phyloP scores from a whole-genome alignment of 1,140 invertebrate genomes.

The Drosophila bocki region DNA sequence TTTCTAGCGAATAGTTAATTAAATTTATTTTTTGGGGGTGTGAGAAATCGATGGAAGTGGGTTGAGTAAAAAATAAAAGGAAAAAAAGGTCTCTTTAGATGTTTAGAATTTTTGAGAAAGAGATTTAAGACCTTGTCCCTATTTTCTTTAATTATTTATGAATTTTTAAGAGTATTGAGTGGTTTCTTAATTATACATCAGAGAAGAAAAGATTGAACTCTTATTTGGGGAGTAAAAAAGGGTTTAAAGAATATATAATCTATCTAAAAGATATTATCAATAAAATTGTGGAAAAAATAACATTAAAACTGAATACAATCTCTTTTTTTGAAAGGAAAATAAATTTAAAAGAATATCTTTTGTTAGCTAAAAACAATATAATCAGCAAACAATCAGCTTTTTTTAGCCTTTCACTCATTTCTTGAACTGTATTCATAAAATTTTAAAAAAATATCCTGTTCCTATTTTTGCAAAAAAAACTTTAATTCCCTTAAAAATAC shows the following conservation, averaged over 20 bases:
- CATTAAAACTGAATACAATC: too few relatives aligned
- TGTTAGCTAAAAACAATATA: too few relatives aligned
- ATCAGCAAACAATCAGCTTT: too few relatives aligned
- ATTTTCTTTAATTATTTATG: not conserved
- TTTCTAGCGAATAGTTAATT: constrained; percentile 13
- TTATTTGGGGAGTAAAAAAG: not conserved
- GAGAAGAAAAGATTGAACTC: not conserved
- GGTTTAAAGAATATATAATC: too few relatives aligned
- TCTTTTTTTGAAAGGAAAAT: too few relatives aligned
- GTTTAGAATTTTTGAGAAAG: not conserved
- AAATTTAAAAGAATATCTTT: too few relatives aligned
- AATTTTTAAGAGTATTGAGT: not conserved
- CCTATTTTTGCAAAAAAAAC: not conserved
- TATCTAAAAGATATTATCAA: not conserved
- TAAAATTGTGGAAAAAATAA: too few relatives aligned
- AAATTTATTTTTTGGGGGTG: constrained; percentile 5
- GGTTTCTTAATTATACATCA: not conserved
- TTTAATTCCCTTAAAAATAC: not conserved
- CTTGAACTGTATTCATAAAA: not conserved
- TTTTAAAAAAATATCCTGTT: too few relatives aligned
- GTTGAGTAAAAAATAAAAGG: not conserved
- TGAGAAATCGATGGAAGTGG: not conserved
- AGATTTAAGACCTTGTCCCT: too few relatives aligned
- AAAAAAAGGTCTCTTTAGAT: too few relatives aligned
- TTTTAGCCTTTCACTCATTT: not conserved